phyloP scores from a whole-genome alignment of 2,888 invertebrate species.

The Dicranocentrus wangi region DNA sequence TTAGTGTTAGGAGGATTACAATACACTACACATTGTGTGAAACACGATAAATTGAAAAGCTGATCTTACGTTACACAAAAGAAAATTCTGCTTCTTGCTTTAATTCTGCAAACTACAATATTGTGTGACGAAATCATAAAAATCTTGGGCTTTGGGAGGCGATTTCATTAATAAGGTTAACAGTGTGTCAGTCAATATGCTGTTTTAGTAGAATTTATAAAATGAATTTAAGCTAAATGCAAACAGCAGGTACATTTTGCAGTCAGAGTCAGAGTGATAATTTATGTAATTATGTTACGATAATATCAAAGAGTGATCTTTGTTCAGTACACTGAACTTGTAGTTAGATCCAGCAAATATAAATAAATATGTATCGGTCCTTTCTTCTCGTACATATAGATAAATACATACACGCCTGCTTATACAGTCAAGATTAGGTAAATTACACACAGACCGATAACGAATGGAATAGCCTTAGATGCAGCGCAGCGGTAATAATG shows the following conservation, averaged over 20 bases:
- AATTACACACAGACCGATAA: background rate
- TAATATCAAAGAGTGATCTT: slow-evolving; percentile 3
- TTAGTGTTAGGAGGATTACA: too few relatives aligned
- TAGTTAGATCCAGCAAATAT: slow-evolving; percentile 1
- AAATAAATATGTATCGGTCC: background rate
- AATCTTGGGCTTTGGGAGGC: too few relatives aligned
- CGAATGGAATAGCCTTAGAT: background rate
- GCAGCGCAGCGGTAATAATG: background rate
- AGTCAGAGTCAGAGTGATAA: slow-evolving; percentile 9
- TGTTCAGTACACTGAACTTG: background rate
- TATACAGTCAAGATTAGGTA: background rate
- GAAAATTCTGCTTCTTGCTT: too few relatives aligned
- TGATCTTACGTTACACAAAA: too few relatives aligned
- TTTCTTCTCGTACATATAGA: background rate
- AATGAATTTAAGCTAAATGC: too few relatives aligned
- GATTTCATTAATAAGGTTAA: too few relatives aligned
- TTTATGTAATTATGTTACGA: background rate
- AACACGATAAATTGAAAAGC: too few relatives aligned
- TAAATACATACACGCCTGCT: background rate
- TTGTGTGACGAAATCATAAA: too few relatives aligned
- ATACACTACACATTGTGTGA: too few relatives aligned
- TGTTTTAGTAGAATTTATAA: too few relatives aligned
- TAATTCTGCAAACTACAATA: too few relatives aligned
- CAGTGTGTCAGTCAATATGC: too few relatives aligned
- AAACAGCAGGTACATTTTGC: background rate